These are phyloP conservation scores for Diabrotica virgifera DNA, from an alignment of 1,140 invertebrate genomes.

Conservation along the genomic window DNA sequence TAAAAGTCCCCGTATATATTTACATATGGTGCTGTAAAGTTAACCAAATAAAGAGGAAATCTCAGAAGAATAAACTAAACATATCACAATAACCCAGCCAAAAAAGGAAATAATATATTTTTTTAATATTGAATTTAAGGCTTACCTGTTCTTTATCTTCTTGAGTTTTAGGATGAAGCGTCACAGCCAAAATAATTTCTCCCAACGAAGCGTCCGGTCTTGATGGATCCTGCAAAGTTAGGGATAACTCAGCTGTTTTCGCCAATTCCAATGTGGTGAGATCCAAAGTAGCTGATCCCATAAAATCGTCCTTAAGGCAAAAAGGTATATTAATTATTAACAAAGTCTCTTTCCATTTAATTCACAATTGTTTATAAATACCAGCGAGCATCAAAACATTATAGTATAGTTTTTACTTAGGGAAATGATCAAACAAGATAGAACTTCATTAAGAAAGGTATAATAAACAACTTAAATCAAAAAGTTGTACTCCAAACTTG, in stretches of 20 bases:
- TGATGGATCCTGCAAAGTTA: constrained; percentile 72
- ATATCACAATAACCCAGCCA: neutral
- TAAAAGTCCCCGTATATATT: no score
- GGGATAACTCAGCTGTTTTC: constrained; percentile 72
- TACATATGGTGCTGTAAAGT: neutral
- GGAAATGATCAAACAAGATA: no score
- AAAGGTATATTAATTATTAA: no score
- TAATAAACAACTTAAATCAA: no score
- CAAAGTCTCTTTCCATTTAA: no score
- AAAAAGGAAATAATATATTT: no score
- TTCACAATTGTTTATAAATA: no score
- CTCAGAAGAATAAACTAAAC: neutral
- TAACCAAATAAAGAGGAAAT: neutral
- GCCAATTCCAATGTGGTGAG: constrained; percentile 81
- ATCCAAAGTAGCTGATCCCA: constrained; percentile 87
- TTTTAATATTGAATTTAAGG: no score
- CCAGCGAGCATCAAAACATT: no score
- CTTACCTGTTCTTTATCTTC: constrained; percentile 92
- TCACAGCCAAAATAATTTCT: constrained; percentile 75
- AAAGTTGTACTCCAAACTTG: no score
- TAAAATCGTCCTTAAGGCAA: constrained; percentile 84
- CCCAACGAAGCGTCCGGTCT: constrained; percentile 70
- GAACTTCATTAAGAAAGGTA: no score
- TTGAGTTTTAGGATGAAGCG: constrained; percentile 82
- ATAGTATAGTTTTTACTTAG: no score